Base-by-base conservation (phyloP, 2,888 invertebrate species). In the Epirrhoe alternata region DNA sequence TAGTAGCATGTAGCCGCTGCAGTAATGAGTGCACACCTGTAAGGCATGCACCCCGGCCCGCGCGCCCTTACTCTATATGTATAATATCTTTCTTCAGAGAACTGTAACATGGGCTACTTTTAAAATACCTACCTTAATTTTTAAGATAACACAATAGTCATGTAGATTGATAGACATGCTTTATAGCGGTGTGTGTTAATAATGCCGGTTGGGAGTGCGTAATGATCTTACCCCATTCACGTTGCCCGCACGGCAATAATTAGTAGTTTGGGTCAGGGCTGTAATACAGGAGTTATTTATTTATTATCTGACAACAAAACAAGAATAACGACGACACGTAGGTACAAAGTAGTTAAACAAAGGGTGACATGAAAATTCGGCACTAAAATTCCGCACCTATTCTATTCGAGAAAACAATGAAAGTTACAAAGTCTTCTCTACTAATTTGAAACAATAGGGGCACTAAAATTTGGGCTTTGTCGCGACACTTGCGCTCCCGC, bases 381-480 rank as follows among this genome's bases (percentile, higher is more conserved):
- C 57, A 63, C 56, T 67, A 35, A 56, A 66, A 50, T 35, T n/a
- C 49, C 16, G 38, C 50, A 49, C 45, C 61, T 45, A 57, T 63
- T 57, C 64, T 35, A 66, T 62, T 62, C 51, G 30, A 45, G 57
- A 55, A 50, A 69, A 64, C 72, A 68, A 69, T 68, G 69, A 63
- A 55, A 64, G 66, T 61, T 47, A 42, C 62, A 49, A 64, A 71
- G 66, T 68, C 55, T 57, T 66, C 63, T 64, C 62, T 66, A 64
- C 52, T 69, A 69, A 69, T 72, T 69, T 47, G 62, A 62, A 58
- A 71, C 73, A 71, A 73, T 66, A 61, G 70, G 57, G 58, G 58
- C 58, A 64, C 61, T 56, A 58, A 63, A 57, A 64, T 61, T 66
- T 55, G 56, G 64, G 62, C 59, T 52, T 57, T 53, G 70, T 63